Base-by-base conservation (phyloP, 2,888 invertebrate species). In the Lasius platythorax region DNA sequence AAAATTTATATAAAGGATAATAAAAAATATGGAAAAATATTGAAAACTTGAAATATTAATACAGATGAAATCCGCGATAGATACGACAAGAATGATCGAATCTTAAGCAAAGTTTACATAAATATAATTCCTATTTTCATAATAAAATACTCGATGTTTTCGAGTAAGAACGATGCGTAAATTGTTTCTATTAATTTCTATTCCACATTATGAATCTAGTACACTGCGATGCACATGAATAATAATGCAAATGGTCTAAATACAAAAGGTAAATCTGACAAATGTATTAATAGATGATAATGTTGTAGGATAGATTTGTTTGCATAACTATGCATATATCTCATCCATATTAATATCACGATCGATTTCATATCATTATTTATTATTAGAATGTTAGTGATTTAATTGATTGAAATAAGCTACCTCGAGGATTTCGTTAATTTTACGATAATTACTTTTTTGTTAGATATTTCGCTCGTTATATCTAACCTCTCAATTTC, bases 401-500 rank as follows among this genome's bases (percentile, higher is more conserved):
- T 93, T 92, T 89, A 91, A 91, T 91, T 92, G 93, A 93, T 94
- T 93, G 93, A 92, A 90, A 88, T 85, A 86, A 85, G 87, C 85
- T 94, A 2, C n/a, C 8, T 8, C 93, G 92, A 93, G 93, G 91
- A 93, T 91, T 93, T 94, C 91, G 93, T 94, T 94, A 94, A 92
- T 92, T 90, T 91, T 89, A 88, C 89, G 85, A 87, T 87, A 91
- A 88, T 87, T 90, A 91, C 87, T 85, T 84, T 84, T 75, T 86
- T 83, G 87, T 74, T 75, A 82, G 85, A 83, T 67, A 82, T 85
- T 85, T 88, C 81, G 58, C 70, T 76, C 83, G 75, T 79, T 75
- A 84, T 86, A 85, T 75, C 68, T 67, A 66, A 15, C 50, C 83
- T 67, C 67, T 50, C 68, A 64, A 70, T 87, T 83, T 84, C 74